These are phyloP conservation scores for Polyommatus iphigenia DNA, from an alignment of 2,888 invertebrate genomes.

Conservation along the genomic window DNA sequence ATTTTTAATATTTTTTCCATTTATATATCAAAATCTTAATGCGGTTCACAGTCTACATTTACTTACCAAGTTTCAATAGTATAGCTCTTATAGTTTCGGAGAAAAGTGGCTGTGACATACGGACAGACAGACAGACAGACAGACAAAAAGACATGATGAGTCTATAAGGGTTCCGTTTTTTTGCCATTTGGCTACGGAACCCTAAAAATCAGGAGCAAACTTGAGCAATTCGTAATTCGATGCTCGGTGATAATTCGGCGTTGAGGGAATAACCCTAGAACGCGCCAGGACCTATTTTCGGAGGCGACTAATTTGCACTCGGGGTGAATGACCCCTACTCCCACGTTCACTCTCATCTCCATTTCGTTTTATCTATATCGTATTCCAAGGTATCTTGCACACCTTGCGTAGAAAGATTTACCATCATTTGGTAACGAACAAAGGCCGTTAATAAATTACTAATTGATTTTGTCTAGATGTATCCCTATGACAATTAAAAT, in stretches of 20 bases:
- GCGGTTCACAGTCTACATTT: too few relatives aligned
- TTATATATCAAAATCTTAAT: too few relatives aligned
- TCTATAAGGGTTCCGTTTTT: too few relatives aligned
- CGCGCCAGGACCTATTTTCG: slow-evolving; percentile 11
- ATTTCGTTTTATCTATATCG: background rate
- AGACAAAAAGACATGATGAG: too few relatives aligned
- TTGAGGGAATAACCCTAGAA: background rate
- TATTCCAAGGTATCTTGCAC: background rate
- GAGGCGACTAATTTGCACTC: background rate
- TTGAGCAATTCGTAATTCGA: slow-evolving; percentile 17
- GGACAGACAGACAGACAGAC: too few relatives aligned
- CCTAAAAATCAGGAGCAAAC: slow-evolving; percentile 1
- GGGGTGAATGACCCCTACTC: background rate
- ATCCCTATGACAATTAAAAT: too few relatives aligned
- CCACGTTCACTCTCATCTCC: background rate
- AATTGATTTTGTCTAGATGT: too few relatives aligned
- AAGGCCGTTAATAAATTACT: background rate
- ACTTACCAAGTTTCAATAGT: too few relatives aligned
- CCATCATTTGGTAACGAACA: background rate
- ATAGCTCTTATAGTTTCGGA: too few relatives aligned
- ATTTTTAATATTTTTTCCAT: too few relatives aligned
- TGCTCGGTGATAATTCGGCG: background rate
- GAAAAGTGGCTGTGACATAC: too few relatives aligned
- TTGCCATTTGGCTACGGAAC: too few relatives aligned
- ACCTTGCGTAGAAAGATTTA: background rate